Conservation (phyloP, 2,113 vertebrate species). For the Mustela lutreola region DNA sequence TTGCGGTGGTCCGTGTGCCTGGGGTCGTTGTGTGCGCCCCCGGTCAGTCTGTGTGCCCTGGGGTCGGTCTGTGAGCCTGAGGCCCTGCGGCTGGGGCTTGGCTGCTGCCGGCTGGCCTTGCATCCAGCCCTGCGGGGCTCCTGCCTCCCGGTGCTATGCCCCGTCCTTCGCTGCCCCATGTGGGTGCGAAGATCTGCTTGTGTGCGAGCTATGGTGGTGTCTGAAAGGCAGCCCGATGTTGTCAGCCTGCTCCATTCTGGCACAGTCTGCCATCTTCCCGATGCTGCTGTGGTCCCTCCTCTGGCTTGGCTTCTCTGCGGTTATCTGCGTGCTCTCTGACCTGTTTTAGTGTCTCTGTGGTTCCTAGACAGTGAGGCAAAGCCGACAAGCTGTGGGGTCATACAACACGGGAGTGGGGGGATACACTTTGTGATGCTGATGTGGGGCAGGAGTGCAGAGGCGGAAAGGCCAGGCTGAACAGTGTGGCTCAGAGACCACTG, state of each 20-base stretch:
- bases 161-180: background rate
- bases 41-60: background rate
- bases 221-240: background rate
- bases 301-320: background rate
- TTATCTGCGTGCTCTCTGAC: background rate
- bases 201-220: background rate
- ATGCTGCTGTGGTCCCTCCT: background rate
- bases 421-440: background rate
- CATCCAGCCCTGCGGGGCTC: background rate
- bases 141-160: background rate
- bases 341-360: background rate
- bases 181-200: background rate
- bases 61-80: background rate
- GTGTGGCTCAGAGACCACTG: background rate
- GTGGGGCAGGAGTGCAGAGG: background rate
- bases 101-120: background rate
- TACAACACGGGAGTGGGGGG: background rate
- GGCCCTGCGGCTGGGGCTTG: background rate
- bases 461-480: background rate
- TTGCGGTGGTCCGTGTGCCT: background rate
- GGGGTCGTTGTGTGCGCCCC: background rate
- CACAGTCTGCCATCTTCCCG: background rate
- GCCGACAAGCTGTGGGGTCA: background rate
- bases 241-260: background rate
- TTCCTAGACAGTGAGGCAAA: background rate